Evolutionary conservation across 1,140 invertebrate genomes (phyloP).

Genomic region (Drosophila aff.): DNA sequence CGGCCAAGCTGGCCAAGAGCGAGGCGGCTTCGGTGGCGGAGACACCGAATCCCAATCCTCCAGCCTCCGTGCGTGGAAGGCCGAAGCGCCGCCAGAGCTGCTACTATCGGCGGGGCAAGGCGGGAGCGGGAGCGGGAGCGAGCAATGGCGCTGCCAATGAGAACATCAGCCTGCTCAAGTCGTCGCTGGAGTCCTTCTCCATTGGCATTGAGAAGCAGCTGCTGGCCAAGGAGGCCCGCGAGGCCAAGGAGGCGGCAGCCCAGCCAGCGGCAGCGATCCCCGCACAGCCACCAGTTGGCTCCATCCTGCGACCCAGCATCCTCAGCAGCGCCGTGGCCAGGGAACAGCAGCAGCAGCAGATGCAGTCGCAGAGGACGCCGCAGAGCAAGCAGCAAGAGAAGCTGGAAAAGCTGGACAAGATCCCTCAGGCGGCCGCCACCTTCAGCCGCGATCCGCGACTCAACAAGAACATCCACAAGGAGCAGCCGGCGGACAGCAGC

Average conservation of each 20-base stretch:
- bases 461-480: slow-evolving; percentile 82
- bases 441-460: slow-evolving; percentile 81
- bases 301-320: slow-evolving; percentile 63
- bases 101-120: slow-evolving; percentile 62
- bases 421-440: slow-evolving; percentile 31
- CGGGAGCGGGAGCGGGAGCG: slow-evolving; percentile 3
- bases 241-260: slow-evolving; percentile 53
- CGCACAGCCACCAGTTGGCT: slow-evolving; percentile 4
- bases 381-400: slow-evolving; percentile 11
- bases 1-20: slow-evolving; percentile 45
- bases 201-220: slow-evolving; percentile 81
- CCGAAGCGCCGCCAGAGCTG: slow-evolving; percentile 70
- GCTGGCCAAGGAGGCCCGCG: slow-evolving; percentile 56
- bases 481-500: slow-evolving; percentile 12
- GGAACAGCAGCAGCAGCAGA: slow-evolving; percentile 21
- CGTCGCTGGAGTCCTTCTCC: slow-evolving; percentile 78
- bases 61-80: slow-evolving; percentile 27
- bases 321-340: slow-evolving; percentile 51
- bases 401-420: slow-evolving; percentile 19
- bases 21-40: slow-evolving; percentile 9
- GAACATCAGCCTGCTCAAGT: slow-evolving; percentile 75
- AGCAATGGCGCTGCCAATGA: slow-evolving; percentile 40
- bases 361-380: background rate
- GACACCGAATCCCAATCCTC: background rate
- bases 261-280: background rate